Percentiles rank a stretch among this genome's conserved stretches.
Conservation (phyloP, 2,113 vertebrate genomes). For the Struthidea cinerea region DNA sequence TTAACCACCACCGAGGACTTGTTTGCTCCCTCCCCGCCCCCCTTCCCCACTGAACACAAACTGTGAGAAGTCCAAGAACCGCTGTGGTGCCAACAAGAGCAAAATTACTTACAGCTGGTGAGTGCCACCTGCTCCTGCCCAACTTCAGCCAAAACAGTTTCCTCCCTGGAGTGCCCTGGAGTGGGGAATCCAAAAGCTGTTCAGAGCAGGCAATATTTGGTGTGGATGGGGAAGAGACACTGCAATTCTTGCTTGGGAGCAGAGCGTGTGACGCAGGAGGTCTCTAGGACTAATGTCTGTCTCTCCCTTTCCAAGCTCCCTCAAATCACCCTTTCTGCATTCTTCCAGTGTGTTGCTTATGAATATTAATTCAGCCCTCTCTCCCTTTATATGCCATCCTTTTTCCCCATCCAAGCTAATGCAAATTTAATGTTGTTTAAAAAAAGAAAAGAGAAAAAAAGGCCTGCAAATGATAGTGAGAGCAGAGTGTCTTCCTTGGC, state of each 20-base stretch:
- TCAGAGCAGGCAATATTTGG: background rate
- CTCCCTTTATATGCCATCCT: background rate
- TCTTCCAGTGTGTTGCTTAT: background rate
- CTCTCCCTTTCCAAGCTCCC: background rate
- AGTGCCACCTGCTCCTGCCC: constrained; percentile 67
- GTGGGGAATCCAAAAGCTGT: constrained; percentile 48
- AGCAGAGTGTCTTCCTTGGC: background rate
- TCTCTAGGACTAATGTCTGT: background rate
- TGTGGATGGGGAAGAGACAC: background rate
- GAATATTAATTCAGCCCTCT: constrained; percentile 29
- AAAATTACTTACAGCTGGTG: constrained; percentile 67
- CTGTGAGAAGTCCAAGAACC: constrained; percentile 18
- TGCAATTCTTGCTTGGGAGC: background rate
- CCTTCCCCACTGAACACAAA: background rate
- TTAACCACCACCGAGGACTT: background rate
- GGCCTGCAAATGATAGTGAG: background rate
- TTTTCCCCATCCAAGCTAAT: background rate
- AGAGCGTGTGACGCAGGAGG: background rate
- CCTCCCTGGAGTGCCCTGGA: constrained; percentile 38
- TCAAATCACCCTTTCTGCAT: background rate
- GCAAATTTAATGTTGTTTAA: constrained; percentile 11
- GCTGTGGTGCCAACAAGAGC: constrained; percentile 41
- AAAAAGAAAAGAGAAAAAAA: background rate
- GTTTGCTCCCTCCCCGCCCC: background rate
- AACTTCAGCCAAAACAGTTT: constrained; percentile 57